These are phyloP conservation scores for Oreamnos americanus DNA, from an alignment of 2,113 vertebrate genomes.

Conservation along the genomic window DNA sequence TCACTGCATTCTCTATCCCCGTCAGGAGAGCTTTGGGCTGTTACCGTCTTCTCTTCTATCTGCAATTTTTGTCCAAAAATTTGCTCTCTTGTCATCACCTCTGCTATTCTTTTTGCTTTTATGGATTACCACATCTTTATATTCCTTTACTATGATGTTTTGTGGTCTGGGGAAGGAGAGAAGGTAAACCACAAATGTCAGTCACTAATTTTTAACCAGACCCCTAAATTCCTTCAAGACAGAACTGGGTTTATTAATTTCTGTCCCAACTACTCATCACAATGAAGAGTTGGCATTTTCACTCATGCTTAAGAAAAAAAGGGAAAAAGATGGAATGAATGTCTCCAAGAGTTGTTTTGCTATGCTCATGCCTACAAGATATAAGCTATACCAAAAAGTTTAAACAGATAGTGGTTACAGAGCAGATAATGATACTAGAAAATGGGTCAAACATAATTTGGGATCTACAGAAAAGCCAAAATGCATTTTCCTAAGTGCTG, in stretches of 20 bases:
- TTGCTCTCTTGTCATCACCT: not conserved
- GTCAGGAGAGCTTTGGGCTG: not conserved
- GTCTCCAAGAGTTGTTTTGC: not conserved
- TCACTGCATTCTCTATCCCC: not conserved
- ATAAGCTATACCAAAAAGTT: not conserved
- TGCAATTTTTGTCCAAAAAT: not conserved
- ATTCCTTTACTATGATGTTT: not conserved
- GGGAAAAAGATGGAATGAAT: not conserved
- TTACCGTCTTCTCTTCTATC: not conserved
- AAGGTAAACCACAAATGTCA: not conserved
- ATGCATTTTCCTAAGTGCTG: constrained; percentile 3
- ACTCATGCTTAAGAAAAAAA: not conserved
- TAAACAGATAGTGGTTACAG: not conserved
- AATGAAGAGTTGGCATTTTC: not conserved
- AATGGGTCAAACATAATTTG: not conserved
- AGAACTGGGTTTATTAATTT: not conserved
- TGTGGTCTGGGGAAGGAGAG: not conserved
- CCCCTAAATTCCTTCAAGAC: not conserved
- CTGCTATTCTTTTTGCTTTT: not conserved
- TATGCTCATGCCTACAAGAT: not conserved
- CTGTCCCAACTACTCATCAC: not conserved
- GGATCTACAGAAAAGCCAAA: not conserved
- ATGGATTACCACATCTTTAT: not conserved
- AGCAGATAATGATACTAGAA: not conserved
- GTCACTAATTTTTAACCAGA: not conserved